Evolutionary conservation across 2,797 vertebrate species (phyloP), one percentile per base, ranked within the genome.

Genomic region (Aeoliscus strigatus): DNA sequence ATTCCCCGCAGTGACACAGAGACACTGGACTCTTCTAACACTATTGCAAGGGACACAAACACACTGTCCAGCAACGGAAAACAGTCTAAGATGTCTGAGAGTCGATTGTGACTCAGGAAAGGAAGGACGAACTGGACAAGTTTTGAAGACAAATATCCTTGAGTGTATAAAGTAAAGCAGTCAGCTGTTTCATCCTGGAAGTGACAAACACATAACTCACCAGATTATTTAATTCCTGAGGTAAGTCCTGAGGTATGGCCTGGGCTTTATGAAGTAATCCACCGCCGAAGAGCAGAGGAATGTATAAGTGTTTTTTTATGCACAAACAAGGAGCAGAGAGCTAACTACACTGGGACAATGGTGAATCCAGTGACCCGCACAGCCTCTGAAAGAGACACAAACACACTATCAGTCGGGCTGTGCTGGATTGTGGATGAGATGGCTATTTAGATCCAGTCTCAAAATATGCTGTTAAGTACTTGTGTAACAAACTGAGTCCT

Each of bases 31-130:
- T n/a, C n/a, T n/a, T n/a, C n/a, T n/a, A n/a, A n/a, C n/a, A n/a
- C n/a, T n/a, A n/a, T n/a, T n/a, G n/a, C n/a, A n/a, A n/a, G n/a
- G n/a, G n/a, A 86, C 67, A 76, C 77, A 4, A 48, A 80, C 34
- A 30, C 50, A 11, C 34, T 51, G 18, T 51, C 80, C 62, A 87
- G 79, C 34, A 96, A 97, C 1, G 92, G 93, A 46, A 92, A 90
- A 55, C 91, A 96, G 42, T 58, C 71, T 16, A 79, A 87, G 34
- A 79, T 82, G 6, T 85, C 89, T 5, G 94, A 96, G 79, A 94
- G 91, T 1, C 87, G 79, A 61, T 82, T 90, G 59, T 89, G 80
- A 89, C 49, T 40, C 25, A 2, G 14, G 14, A 9, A 9, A 10
- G n/a, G 21, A 33, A 4, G 14, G 43, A 8, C 25, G 25, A 46